Evolutionary conservation across 2,113 vertebrate genomes (phyloP), one percentile per base, ranked within the genome.

Genomic region (Anguilla rostrata): DNA sequence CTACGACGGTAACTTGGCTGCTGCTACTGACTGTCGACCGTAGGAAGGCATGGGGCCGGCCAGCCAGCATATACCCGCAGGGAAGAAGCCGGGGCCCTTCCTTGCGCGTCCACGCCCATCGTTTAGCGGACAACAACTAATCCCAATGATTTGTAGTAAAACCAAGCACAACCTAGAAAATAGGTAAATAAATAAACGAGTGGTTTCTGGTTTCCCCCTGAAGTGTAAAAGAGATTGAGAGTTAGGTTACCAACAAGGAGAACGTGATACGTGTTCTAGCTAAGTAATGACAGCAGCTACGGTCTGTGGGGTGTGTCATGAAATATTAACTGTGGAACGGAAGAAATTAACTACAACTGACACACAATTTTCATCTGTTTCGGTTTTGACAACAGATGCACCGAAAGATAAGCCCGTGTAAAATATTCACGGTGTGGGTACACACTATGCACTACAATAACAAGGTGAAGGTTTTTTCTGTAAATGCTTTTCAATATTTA

Each of bases 111-210:
- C 39, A 85, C 40, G 63, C 46, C 78, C 75, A 39, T 8, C 83
- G 49, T 71, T n/a, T 49, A 86, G 43, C 92, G 88, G 85, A 89
- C 90, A 85, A 80, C 71, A 71, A 88, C 87, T 93, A 92, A 92
- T 92, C 86, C 78, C 46, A 84, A 86, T 90, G 91, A 91, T 91
- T 90, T 93, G 92, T 93, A 88, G 85, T 14, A 88, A 81, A 78
- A 85, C 85, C 88, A 88, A 86, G 66, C 85, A 85, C 85, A 91
- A 93, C 92, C 91, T 81, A 78, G 78, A 18, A 41, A 85, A 85
- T 86, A 94, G 39, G 26, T 95, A 53, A 95, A 95, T 94, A 93
- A 94, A 88, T 94, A 89, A 94, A 91, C 18, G 88, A 57, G 84
- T 88, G 84, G 92, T 88, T 86, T 95, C 91, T 66, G 56, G 89